These are phyloP conservation scores for Pluvianellus socialis DNA, from an alignment of 2,113 vertebrate species.

Conservation along the genomic window DNA sequence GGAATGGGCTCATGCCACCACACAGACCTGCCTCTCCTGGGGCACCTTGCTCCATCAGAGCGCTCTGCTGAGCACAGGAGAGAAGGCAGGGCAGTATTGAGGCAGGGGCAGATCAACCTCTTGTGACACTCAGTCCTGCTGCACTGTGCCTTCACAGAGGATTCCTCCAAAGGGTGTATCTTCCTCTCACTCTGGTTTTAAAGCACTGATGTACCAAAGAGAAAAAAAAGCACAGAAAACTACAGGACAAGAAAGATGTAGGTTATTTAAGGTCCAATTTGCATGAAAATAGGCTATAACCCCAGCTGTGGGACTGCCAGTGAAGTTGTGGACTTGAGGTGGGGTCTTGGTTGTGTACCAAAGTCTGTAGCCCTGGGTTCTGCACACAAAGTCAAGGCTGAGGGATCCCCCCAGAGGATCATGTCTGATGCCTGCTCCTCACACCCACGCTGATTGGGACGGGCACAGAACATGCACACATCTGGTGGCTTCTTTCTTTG, in stretches of 20 bases:
- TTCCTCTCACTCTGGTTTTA: background rate
- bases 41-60: background rate
- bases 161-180: too few relatives aligned
- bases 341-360: background rate
- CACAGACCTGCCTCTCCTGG: background rate
- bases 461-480: background rate
- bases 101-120: background rate
- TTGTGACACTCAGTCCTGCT: background rate
- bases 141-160: background rate
- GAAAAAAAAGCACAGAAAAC: background rate
- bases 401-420: background rate
- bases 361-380: background rate
- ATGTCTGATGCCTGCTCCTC: background rate
- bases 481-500: background rate
- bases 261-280: background rate
- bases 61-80: background rate
- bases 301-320: background rate
- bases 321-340: background rate
- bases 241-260: background rate
- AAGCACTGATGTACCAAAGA: background rate
- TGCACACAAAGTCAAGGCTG: background rate
- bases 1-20: background rate
- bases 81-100: background rate
- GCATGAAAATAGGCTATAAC: background rate
- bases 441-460: rapidly evolving